These are phyloP conservation scores for Cnemophilus loriae DNA, from an alignment of 2,113 vertebrate species.

Conservation along the genomic window DNA sequence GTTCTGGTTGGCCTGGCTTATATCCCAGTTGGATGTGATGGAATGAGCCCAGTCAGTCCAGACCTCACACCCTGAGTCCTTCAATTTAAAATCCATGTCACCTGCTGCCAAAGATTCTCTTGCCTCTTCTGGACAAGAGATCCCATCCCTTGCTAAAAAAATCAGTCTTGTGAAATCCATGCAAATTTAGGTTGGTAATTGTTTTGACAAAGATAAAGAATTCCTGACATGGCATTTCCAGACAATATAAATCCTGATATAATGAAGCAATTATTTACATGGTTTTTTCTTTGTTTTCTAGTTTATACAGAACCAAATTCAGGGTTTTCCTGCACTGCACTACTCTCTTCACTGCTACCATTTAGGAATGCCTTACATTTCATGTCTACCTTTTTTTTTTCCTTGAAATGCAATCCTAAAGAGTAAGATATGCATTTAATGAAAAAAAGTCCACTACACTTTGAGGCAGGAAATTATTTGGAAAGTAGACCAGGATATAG, in stretches of 20 bases:
- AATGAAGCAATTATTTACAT: neutral
- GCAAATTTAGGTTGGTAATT: neutral
- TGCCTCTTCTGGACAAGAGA: neutral
- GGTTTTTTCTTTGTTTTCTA: neutral
- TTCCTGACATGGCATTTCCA: neutral
- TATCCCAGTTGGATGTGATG: neutral
- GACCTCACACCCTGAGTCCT: neutral
- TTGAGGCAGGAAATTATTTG: neutral
- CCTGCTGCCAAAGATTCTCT: neutral
- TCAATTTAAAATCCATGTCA: neutral
- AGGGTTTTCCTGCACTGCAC: neutral
- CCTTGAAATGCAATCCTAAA: neutral
- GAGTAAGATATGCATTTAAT: neutral
- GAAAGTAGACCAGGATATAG: neutral
- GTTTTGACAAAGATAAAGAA: neutral
- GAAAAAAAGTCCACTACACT: neutral
- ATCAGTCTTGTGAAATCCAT: neutral
- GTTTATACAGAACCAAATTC: neutral
- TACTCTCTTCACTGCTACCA: neutral
- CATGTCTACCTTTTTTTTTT: neutral
- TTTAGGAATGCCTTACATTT: neutral
- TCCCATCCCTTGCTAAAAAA: neutral
- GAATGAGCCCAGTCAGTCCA: no score
- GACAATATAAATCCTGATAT: neutral
- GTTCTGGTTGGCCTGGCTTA: neutral